Evolutionary conservation across 1,140 invertebrate species (phyloP).

Genomic region (Atopsyche davidsoni): DNA sequence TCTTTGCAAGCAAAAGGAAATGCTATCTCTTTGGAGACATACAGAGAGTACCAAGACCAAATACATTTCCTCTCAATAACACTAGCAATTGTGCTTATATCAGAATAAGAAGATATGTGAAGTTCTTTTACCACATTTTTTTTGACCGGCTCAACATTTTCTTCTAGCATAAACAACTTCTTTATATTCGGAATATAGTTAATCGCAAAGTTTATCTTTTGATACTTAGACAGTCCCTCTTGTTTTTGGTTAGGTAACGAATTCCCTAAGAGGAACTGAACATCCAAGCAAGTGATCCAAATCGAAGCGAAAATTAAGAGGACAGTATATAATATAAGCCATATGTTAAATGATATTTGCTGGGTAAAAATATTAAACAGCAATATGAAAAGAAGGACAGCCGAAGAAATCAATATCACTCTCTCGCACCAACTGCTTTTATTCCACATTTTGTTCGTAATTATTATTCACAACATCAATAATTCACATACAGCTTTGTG

Average conservation of each 20-base stretch:
- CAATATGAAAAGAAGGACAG: constrained; percentile 10
- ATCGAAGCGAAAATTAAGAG: constrained; percentile 37
- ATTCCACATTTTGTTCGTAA: constrained; percentile 16
- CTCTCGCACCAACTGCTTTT: constrained; percentile 26
- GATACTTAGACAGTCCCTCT: constrained; percentile 33
- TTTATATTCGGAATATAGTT: constrained; percentile 10
- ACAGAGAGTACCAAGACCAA: constrained; percentile 45
- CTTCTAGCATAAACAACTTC: constrained; percentile 2
- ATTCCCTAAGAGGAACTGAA: constrained; percentile 40
- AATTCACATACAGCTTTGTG: too few species aligned
- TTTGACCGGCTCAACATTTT: not conserved
- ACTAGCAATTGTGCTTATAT: constrained; percentile 36
- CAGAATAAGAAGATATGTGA: constrained; percentile 5
- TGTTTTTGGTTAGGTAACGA: constrained; percentile 40
- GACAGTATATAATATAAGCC: constrained; percentile 38
- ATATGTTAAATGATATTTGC: constrained; percentile 31
- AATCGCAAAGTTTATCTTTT: constrained; percentile 17
- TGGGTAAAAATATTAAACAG: constrained; percentile 15
- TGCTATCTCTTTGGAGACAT: constrained; percentile 45
- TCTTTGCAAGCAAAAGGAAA: constrained; percentile 48
- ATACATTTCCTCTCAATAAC: constrained; percentile 43
- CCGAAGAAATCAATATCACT: constrained; percentile 21
- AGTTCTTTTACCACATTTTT: not conserved
- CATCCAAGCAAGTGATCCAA: constrained; percentile 39
- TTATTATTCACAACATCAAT: too few species aligned